phyloP scores from a whole-genome alignment of 2,888 invertebrate species.

The Corythucha ciliata region DNA sequence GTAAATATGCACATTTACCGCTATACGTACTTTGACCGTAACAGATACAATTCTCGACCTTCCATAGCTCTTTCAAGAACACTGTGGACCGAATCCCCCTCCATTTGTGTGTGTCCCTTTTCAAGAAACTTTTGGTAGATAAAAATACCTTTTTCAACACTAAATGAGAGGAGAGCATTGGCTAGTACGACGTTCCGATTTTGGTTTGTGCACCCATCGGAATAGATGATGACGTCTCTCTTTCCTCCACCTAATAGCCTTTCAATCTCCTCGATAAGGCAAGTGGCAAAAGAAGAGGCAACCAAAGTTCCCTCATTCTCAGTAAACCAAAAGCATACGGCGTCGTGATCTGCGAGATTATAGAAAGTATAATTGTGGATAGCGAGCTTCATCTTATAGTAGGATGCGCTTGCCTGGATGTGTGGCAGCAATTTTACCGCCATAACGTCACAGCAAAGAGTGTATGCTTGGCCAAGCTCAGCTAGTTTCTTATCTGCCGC shows the following conservation, averaged over 20 bases:
- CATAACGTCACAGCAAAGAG: conserved; percentile 21
- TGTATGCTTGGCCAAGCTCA: conserved; percentile 1
- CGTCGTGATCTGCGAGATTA: conserved; percentile 10
- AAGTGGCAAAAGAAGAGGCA: conserved; percentile 12
- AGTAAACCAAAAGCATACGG: conserved; percentile 11
- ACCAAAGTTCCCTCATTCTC: conserved; percentile 7
- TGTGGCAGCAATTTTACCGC: conserved; percentile 12
- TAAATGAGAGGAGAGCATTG: conserved; percentile 4
- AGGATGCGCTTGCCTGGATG: conserved; percentile 4
- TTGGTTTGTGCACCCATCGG: conserved; percentile 6
- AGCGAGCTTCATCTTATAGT: conserved; percentile 9
- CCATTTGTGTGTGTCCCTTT: conserved; percentile 5
- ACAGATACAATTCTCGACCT: background rate
- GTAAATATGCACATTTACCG: no score
- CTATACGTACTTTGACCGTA: no score
- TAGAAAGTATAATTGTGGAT: conserved; percentile 17
- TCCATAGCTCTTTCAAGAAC: background rate
- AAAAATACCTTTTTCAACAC: background rate
- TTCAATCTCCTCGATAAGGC: conserved; percentile 5
- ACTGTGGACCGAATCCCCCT: conserved; percentile 1
- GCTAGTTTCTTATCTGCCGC: conserved; percentile 16
- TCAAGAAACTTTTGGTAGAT: conserved; percentile 8
- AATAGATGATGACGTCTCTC: background rate
- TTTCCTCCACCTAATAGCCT: background rate
- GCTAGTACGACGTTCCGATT: background rate